Evolutionary conservation across 1,140 invertebrate genomes (phyloP), one percentile per base, ranked within the genome.

Genomic region (Drosophila kurseongensis): DNA sequence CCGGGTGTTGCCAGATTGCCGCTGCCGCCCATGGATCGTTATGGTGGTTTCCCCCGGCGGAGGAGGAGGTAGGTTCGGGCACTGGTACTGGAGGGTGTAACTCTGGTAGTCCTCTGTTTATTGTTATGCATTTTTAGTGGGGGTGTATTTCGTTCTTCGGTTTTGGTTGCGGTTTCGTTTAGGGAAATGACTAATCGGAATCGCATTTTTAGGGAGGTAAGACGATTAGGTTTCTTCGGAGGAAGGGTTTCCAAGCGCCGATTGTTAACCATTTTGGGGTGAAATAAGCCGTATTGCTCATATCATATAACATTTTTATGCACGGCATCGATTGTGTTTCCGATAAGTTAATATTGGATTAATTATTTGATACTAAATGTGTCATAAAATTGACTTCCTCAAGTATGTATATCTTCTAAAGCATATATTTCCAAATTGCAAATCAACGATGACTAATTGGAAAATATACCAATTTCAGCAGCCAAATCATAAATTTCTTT

Each of bases 1-100:
- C 35, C 56, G 48, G 57, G 69, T 72, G 68, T 73, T 76, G 73
- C 73, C 60, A 76, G 73, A 77, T 56, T 54, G 74, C 68, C 27
- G 5, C 35, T 14, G 23, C 47, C n/a, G 27, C 40, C 61, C 29
- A 60, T 18, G 40, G 61, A 60, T 62, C 38, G 38, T 36, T 36
- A 38, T 47, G 60, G 45, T 35, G 8, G 56, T 7, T 35, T 51
- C 29, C n/a, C 29, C 29, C n/a, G 45, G 4, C 16, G 14, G 10
- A 52, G 59, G 29, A 35, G 27, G 27, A 18, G 50, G 16, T 13
- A 13, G 18, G 7, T 5, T 9, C 4, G 51, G 52, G 29, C 13
- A 40, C 59, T 29, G 59, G 40, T 8, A 32, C 29, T 9, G 47
- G 47, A 58, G 74, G 54, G 73, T 69, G 74, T 76, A 77, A 76